Conservation (phyloP, 2,888 invertebrate genomes). For the Podabrus alpinus region DNA sequence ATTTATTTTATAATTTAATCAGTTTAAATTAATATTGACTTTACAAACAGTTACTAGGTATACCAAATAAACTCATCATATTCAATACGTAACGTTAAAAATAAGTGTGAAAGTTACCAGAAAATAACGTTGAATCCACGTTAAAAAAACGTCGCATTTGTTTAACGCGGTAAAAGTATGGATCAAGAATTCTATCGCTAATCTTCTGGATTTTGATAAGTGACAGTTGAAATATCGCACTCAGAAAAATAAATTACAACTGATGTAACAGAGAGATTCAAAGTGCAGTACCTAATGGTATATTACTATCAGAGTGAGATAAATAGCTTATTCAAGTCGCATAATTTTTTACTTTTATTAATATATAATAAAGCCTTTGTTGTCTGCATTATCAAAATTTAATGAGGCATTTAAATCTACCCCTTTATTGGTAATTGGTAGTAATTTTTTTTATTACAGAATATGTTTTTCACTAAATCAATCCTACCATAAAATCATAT, state of each 20-base stretch:
- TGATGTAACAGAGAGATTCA: too few relatives aligned
- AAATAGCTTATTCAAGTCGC: background rate
- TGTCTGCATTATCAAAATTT: background rate
- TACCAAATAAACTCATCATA: background rate
- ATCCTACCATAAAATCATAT: background rate
- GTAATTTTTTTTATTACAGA: background rate
- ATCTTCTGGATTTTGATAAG: too few relatives aligned
- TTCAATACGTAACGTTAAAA: background rate
- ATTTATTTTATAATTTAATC: background rate
- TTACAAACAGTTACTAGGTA: too few relatives aligned
- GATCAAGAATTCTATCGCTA: too few relatives aligned
- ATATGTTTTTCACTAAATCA: background rate
- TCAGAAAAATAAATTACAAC: too few relatives aligned
- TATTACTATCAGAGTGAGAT: too few relatives aligned
- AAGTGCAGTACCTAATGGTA: too few relatives aligned
- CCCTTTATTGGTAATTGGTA: background rate
- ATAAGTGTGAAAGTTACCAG: background rate
- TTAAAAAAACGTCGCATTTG: background rate
- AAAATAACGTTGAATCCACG: background rate
- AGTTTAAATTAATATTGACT: background rate
- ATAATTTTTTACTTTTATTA: background rate
- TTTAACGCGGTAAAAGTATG: too few relatives aligned
- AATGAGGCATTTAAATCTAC: background rate
- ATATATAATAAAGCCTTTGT: background rate
- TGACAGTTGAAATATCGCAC: too few relatives aligned